Evolutionary conservation across 2,797 vertebrate species (phyloP), one percentile per base, ranked within the genome.

Genomic region (Arrhamphus sclerolepis): DNA sequence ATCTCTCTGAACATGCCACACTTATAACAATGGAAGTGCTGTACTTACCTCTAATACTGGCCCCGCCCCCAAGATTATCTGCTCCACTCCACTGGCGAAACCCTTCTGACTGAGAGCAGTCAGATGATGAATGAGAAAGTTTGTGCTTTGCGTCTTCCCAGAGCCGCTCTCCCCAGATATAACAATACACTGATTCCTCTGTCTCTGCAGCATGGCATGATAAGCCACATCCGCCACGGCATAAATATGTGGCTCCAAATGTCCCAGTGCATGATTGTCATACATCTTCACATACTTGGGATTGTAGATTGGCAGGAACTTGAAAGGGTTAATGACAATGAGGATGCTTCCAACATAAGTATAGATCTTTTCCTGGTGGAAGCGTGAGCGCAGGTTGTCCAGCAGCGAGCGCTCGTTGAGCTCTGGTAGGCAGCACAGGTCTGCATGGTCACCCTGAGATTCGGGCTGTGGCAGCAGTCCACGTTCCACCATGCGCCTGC

Each of bases 211-310:
- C 98, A 99, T 99, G 62, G 96, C 93, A 1, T 98, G 98, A 77
- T 99, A 99, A 9, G 97, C 96, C 76, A 95, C 96, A 1, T 99
- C 98, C 0, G 98, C 98, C 87, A 99, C 97, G 0, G 98, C 98
- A 0, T 98, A 99, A 76, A 99, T 97, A 62, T 97, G 98, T 9
- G 92, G 98, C 87, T 99, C 97, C 85, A 98, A 87, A 83, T 96
- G 93, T 41, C 98, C 97, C 87, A 99, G 90, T 13, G 95, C 92
- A 73, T 98, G 96, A 86, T 99, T 98, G 73, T 99, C 97, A 1
- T 98, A 99, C 95, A 99, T 95, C 89, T 99, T 98, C 73, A 99
- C 98, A 74, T 98, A 98, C 78, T 98, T 99, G 44, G 98, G 98
- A 83, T 99, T 99, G 90, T 99, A 99, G 89, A 99, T 97, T 85